These are phyloP conservation scores for Psittacula derbiana DNA, from an alignment of 2,797 vertebrate species.

Conservation along the genomic window DNA sequence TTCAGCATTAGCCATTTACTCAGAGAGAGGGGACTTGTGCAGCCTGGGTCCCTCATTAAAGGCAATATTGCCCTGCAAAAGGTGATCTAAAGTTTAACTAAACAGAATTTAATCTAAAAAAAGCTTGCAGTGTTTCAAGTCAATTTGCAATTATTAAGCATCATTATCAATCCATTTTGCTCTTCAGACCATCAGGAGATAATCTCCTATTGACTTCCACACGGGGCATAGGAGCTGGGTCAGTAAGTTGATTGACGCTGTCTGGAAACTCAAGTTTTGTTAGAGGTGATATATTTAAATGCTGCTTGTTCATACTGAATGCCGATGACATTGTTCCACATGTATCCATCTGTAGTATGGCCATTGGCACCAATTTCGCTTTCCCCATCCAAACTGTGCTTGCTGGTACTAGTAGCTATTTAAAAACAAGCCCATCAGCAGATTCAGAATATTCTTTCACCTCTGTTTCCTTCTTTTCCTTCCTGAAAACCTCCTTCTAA, in stretches of 20 bases:
- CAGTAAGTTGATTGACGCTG: neutral
- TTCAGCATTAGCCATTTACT: neutral
- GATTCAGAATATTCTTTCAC: neutral
- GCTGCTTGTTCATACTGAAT: neutral
- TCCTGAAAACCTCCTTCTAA: neutral
- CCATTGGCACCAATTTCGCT: neutral
- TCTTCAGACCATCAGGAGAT: neutral
- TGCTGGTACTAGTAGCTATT: neutral
- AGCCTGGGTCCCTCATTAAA: neutral
- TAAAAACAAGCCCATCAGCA: neutral
- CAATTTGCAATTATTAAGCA: neutral
- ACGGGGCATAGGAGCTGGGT: fast-evolving
- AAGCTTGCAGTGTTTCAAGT: neutral
- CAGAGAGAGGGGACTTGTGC: fast-evolving
- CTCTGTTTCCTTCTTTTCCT: neutral
- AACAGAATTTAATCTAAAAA: neutral
- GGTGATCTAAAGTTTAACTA: neutral
- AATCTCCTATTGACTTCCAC: neutral
- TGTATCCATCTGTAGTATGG: too few species aligned
- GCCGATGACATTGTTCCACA: neutral
- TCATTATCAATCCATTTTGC: neutral
- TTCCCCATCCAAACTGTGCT: neutral
- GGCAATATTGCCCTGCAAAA: neutral
- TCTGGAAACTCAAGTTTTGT: neutral
- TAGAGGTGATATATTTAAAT: neutral